Conservation (phyloP, 30 jellyfish, hydroid and myxozoan species). For the Chrysaora quinquecirrha region DNA sequence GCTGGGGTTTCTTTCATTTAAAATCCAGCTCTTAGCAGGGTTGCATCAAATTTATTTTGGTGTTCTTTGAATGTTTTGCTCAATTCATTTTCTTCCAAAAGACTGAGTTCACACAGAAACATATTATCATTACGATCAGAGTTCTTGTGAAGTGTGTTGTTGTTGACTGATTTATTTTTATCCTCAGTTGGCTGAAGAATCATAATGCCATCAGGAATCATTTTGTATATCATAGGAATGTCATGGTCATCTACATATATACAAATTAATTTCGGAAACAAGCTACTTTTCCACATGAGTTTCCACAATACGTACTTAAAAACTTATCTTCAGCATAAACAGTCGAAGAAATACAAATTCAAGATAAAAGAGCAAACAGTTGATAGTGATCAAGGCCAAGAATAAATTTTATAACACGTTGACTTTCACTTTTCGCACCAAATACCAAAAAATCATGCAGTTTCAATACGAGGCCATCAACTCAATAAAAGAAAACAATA, state of each 20-base stretch:
- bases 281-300: no score
- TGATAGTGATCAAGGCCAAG: no score
- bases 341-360: no score
- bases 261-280: no score
- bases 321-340: no score
- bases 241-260: slow-evolving; percentile 1
- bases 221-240: background rate
- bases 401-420: no score
- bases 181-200: background rate
- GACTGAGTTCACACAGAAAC: background rate
- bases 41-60: background rate
- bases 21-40: background rate
- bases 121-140: background rate
- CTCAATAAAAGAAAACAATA: no score
- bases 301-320: no score
- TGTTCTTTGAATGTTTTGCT: background rate
- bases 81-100: background rate
- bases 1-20: background rate
- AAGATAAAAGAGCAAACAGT: no score
- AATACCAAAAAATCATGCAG: no score
- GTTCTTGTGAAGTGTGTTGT: background rate
- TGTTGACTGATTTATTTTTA: background rate
- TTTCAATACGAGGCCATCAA: no score
- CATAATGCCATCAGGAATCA: background rate
- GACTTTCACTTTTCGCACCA: no score